A percentile compares a stretch with the other conserved stretches of the same genome.
Conservation (phyloP, 1,140 invertebrate genomes). For the Oedothorax gibbosus region DNA sequence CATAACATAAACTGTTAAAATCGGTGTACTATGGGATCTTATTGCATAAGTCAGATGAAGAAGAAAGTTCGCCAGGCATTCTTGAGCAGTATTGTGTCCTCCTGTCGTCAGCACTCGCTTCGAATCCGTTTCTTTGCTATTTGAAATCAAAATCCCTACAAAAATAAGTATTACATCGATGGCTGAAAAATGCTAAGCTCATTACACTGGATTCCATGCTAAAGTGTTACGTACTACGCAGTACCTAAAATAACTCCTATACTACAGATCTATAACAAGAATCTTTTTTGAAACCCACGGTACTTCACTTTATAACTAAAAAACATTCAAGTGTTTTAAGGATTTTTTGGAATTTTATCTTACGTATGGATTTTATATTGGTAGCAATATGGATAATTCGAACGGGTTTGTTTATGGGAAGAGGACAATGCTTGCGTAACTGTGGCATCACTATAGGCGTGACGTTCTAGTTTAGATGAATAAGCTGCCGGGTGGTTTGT, state of each 20-base stretch:
- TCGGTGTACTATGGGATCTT: not conserved
- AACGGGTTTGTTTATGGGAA: too few relatives aligned
- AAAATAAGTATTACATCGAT: slow-evolving; percentile 59
- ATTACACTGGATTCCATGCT: slow-evolving; percentile 57
- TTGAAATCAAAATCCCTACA: slow-evolving; percentile 54
- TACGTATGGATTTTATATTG: not conserved
- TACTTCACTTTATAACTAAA: not conserved
- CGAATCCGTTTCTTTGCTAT: slow-evolving; percentile 14
- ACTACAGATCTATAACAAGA: slow-evolving; percentile 55
- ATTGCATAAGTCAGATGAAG: not conserved
- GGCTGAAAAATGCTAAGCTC: slow-evolving; percentile 60
- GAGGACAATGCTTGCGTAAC: too few relatives aligned
- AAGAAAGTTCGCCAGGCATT: not conserved
- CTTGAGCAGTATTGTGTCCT: not conserved
- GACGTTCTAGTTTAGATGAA: too few relatives aligned
- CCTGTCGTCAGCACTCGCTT: not conserved
- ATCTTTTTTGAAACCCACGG: slow-evolving; percentile 21
- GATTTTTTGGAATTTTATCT: not conserved
- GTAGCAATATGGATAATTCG: too few relatives aligned
- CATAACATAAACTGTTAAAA: not conserved
- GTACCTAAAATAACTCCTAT: slow-evolving; percentile 59
- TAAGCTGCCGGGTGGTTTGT: too few relatives aligned
- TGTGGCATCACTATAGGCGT: too few relatives aligned
- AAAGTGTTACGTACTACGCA: slow-evolving; percentile 52
- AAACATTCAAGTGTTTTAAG: not conserved